phyloP scores from a whole-genome alignment of 2,113 vertebrate genomes.

The Ailurus styani region DNA sequence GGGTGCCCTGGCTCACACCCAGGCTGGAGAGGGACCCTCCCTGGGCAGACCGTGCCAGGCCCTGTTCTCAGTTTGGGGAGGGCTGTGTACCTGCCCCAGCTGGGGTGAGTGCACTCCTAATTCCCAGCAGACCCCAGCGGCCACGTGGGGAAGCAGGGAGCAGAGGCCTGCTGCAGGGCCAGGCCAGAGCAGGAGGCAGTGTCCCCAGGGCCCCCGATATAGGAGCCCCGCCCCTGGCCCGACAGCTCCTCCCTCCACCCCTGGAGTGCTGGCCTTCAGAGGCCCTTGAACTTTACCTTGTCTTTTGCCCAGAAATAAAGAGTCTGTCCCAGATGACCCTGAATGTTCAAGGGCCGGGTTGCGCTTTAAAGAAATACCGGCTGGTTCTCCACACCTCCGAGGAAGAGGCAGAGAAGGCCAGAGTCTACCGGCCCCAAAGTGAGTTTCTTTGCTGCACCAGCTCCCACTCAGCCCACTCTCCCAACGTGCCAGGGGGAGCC shows the following conservation, averaged over 20 bases:
- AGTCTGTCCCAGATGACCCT: conserved; percentile 89
- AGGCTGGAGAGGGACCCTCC: background rate
- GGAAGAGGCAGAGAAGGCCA: conserved; percentile 74
- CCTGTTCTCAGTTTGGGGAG: background rate
- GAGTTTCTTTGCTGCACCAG: background rate
- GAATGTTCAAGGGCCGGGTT: conserved; percentile 83
- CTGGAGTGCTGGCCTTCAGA: background rate
- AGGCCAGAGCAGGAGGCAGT: rapidly evolving
- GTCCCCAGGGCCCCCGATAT: rapidly evolving
- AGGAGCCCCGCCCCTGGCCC: background rate
- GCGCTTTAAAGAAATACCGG: conserved; percentile 82
- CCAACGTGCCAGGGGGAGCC: rapidly evolving
- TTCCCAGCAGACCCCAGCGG: background rate
- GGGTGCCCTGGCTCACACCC: background rate
- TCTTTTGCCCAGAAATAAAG: conserved; percentile 79
- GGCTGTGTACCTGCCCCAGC: rapidly evolving
- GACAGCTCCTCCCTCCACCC: too few species aligned
- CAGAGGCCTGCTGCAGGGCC: rapidly evolving
- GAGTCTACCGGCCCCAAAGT: conserved; percentile 81
- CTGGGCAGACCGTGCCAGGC: rapidly evolving
- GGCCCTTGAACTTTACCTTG: background rate
- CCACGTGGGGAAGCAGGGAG: rapidly evolving
- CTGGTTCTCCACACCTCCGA: conserved; percentile 86
- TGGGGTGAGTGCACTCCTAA: background rate
- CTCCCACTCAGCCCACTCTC: rapidly evolving